Conservation (phyloP, 1,140 invertebrate species). For the Penaeus japonicus region DNA sequence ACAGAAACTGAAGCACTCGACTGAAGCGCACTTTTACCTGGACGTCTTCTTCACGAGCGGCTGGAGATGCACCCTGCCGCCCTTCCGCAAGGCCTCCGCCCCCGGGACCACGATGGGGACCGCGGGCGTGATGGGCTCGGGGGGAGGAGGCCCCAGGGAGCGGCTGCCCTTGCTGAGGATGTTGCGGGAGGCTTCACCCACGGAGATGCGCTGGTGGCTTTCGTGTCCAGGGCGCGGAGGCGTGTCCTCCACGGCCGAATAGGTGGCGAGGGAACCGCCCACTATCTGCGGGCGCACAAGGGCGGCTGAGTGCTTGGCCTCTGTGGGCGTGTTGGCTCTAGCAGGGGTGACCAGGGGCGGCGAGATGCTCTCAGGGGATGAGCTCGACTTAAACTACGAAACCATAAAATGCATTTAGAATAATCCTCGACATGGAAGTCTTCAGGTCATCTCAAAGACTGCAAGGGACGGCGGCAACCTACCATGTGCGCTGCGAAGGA, state of each 20-base stretch:
- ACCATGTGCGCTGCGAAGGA: background rate
- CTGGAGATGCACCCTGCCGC: constrained; percentile 27
- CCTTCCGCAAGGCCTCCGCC: constrained; percentile 10
- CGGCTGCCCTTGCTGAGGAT: background rate
- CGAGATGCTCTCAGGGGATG: constrained; percentile 34
- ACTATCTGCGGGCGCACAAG: constrained; percentile 49
- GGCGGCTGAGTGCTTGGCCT: constrained; percentile 45
- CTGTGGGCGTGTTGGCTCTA: constrained; percentile 54
- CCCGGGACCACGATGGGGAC: background rate
- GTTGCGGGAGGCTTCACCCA: background rate
- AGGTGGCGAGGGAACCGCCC: constrained; percentile 50
- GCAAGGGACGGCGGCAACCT: background rate
- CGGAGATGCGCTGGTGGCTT: background rate
- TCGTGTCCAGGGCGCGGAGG: background rate
- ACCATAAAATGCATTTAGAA: background rate
- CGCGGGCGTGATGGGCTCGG: constrained; percentile 3
- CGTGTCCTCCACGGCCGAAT: constrained; percentile 30
- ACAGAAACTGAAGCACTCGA: too few relatives aligned
- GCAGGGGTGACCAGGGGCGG: constrained; percentile 45
- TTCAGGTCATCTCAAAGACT: too few relatives aligned
- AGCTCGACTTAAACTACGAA: background rate
- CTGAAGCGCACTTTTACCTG: background rate
- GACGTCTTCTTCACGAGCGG: constrained; percentile 36
- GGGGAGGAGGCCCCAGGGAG: constrained; percentile 7
- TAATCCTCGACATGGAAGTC: too few relatives aligned